Base-by-base conservation (phyloP, 1,140 invertebrate species). In the Oncopodura yosiiana region DNA sequence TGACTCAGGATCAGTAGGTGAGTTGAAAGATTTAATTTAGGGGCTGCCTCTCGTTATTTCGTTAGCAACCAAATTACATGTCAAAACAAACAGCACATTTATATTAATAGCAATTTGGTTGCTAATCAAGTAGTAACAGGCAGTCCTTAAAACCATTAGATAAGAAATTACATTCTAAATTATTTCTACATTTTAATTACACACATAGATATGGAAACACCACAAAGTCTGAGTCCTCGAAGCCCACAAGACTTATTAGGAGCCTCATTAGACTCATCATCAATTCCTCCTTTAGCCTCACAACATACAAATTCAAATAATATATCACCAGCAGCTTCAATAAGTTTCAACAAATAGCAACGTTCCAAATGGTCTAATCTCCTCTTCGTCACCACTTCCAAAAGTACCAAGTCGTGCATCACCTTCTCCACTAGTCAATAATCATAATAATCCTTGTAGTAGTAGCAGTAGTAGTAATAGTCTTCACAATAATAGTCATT, bases 1-100 rank as follows among this genome's bases (percentile, higher is more conserved):
- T 14, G 70, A 71, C 54, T 72, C 71, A 5, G 70, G 69, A 23
- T 69, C 68, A n/a, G 69, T 68, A 6, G 69, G 69, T 58, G n/a
- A n/a, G n/a, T n/a, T n/a, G n/a, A n/a, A n/a, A n/a, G n/a, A n/a
- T n/a, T n/a, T n/a, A n/a, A n/a, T n/a, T n/a, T n/a, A n/a, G n/a
- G n/a, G n/a, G n/a, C n/a, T n/a, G n/a, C n/a, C n/a, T n/a, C n/a
- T n/a, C n/a, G n/a, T n/a, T n/a, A n/a, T n/a, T n/a, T n/a, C n/a
- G n/a, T n/a, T n/a, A n/a, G n/a, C n/a, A n/a, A n/a, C n/a, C n/a
- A n/a, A n/a, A n/a, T n/a, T n/a, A n/a, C n/a, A n/a, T n/a, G n/a
- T n/a, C n/a, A n/a, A n/a, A n/a, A n/a, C n/a, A n/a, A n/a, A n/a
- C n/a, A n/a, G n/a, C n/a, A n/a, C n/a, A n/a, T n/a, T n/a, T n/a